A percentile compares a stretch with the other conserved stretches of the same genome.
Conservation (phyloP, 2,797 vertebrate genomes). For the Malurus splendens region DNA sequence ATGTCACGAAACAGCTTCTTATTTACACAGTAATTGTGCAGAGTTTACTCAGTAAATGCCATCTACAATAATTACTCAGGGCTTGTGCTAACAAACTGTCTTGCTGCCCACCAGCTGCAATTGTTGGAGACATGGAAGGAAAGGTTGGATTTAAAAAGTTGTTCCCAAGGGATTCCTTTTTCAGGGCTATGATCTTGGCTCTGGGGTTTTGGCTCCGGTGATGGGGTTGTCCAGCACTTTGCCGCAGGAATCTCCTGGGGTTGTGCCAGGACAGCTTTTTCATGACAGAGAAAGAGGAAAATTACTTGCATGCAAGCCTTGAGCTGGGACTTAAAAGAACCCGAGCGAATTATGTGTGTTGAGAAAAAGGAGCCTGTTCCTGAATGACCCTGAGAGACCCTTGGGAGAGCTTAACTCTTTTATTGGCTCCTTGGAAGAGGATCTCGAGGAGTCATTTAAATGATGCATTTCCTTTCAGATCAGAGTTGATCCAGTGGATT, state of each 20-base stretch:
- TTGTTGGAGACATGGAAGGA: not conserved
- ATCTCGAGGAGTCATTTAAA: not conserved
- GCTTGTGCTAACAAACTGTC: slow-evolving; percentile 7
- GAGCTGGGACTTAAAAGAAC: not conserved
- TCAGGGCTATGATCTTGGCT: not conserved
- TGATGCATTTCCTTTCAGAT: not conserved
- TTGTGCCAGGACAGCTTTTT: not conserved
- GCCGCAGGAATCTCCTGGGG: not conserved
- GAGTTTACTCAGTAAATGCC: slow-evolving; percentile 58
- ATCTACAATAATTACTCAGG: slow-evolving; percentile 32
- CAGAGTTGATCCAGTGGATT: not conserved
- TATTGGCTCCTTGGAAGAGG: not conserved
- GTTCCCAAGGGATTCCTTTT: not conserved
- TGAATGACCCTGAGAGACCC: not conserved
- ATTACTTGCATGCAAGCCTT: not conserved
- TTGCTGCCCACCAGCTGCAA: slow-evolving; percentile 28
- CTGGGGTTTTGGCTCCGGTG: not conserved
- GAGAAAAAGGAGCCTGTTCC: not conserved
- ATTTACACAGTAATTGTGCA: slow-evolving; percentile 53
- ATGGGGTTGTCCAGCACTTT: not conserved
- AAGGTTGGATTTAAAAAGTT: not conserved
- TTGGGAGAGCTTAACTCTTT: not conserved
- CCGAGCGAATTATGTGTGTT: not conserved
- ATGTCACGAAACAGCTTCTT: slow-evolving; percentile 47
- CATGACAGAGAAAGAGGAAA: not conserved